Percentiles rank a stretch among this genome's conserved stretches.
phyloP scores from a whole-genome alignment of 2,113 vertebrate species.

The Camelus bactrianus region DNA sequence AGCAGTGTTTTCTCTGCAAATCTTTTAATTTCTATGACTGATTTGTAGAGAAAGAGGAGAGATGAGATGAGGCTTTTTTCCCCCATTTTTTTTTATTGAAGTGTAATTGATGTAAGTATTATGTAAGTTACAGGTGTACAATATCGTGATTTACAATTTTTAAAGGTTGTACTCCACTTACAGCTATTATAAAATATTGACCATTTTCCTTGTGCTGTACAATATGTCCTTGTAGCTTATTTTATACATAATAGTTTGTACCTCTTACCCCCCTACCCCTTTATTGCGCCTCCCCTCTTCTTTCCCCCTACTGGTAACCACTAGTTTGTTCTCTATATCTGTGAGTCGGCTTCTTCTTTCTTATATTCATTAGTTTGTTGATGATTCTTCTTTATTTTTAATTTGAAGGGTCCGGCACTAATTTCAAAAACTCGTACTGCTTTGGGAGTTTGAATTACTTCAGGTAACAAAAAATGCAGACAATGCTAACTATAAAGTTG shows the following conservation, averaged over 20 bases:
- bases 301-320: not conserved
- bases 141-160: not conserved
- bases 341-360: not conserved
- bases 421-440: constrained; percentile 77
- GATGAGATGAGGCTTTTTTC: not conserved
- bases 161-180: not conserved
- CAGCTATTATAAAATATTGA: too few species aligned
- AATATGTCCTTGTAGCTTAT: not conserved
- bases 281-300: not conserved
- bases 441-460: constrained; percentile 75
- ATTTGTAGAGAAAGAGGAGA: not conserved
- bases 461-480: constrained; percentile 74
- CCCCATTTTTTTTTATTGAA: not conserved
- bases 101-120: not conserved
- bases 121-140: not conserved
- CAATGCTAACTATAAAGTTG: not conserved
- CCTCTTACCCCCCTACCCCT: not conserved
- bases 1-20: not conserved
- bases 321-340: not conserved
- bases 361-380: not conserved
- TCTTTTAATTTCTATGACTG: not conserved
- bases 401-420: constrained; percentile 77
- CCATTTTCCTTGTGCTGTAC: not conserved
- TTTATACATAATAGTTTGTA: not conserved
- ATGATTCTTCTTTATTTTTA: constrained; percentile 40